A percentile compares a stretch with the other conserved stretches of the same genome.
These are phyloP conservation scores for Drosophila conformis DNA, from an alignment of 2,888 invertebrate genomes.

Conservation along the genomic window DNA sequence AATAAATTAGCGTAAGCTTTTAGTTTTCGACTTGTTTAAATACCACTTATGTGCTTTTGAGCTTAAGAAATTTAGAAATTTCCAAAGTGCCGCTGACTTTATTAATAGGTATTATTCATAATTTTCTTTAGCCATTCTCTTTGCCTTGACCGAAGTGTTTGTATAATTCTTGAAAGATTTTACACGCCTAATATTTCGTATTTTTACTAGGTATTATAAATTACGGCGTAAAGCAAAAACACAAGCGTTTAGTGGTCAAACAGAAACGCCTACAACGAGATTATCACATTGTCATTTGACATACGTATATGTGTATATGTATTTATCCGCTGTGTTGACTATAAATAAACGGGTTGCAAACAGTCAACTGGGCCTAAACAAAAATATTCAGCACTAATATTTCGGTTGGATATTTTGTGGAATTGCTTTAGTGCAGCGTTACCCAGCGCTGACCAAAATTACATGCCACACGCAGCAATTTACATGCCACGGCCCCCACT, in stretches of 20 bases:
- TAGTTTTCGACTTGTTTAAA: not conserved
- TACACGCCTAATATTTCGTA: constrained; percentile 17
- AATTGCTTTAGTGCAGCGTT: constrained; percentile 19
- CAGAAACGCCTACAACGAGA: constrained; percentile 44
- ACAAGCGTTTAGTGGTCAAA: constrained; percentile 36
- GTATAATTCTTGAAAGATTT: constrained; percentile 37
- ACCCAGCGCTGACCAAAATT: constrained; percentile 29
- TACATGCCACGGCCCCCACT: constrained; percentile 2
- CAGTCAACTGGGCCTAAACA: constrained; percentile 25
- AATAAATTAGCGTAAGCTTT: not conserved
- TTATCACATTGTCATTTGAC: constrained; percentile 42
- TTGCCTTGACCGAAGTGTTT: constrained; percentile 57
- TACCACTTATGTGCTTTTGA: constrained; percentile 2
- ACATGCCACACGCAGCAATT: constrained; percentile 24
- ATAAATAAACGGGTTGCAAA: constrained; percentile 45
- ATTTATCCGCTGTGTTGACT: constrained; percentile 24
- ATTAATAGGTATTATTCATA: constrained; percentile 65
- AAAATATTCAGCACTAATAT: constrained; percentile 6
- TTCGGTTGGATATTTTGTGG: constrained; percentile 8
- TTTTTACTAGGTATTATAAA: constrained; percentile 21
- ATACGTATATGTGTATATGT: constrained; percentile 11
- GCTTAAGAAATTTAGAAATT: not conserved
- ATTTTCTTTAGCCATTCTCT: constrained; percentile 22
- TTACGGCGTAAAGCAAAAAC: constrained; percentile 14
- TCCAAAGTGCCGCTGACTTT: constrained; percentile 12